phyloP scores from a whole-genome alignment of 2,888 invertebrate species.

The Torymus texanus region DNA sequence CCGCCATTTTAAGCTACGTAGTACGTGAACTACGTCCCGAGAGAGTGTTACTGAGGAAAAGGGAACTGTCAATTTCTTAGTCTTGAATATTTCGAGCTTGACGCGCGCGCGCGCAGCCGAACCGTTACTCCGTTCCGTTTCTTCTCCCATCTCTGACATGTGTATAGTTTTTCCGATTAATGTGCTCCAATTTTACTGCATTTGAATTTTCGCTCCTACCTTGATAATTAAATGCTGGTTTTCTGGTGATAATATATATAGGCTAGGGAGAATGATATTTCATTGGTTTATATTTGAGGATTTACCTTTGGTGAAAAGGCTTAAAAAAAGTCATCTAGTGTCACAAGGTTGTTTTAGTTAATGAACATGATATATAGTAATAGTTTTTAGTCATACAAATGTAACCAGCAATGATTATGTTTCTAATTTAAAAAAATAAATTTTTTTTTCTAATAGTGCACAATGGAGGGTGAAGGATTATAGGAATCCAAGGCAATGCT shows the following conservation, averaged over 20 bases:
- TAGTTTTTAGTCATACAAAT: background rate
- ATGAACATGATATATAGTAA: constrained; percentile 16
- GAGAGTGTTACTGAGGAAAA: constrained; percentile 32
- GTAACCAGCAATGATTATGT: background rate
- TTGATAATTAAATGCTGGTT: background rate
- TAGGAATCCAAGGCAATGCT: constrained; percentile 19
- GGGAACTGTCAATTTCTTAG: constrained; percentile 50
- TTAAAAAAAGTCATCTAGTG: background rate
- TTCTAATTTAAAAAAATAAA: constrained; percentile 7
- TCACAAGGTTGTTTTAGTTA: constrained; percentile 5
- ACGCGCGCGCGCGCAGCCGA: background rate
- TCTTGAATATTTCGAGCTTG: constrained; percentile 31
- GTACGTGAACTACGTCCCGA: constrained; percentile 47
- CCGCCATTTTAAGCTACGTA: constrained; percentile 55
- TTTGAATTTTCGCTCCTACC: background rate
- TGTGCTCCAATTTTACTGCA: background rate
- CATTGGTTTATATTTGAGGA: constrained; percentile 3
- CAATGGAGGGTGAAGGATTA: constrained; percentile 37
- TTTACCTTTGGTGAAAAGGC: background rate
- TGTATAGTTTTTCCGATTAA: background rate
- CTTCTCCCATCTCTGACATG: background rate
- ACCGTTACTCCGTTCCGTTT: background rate
- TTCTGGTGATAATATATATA: background rate
- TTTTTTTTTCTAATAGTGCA: constrained; percentile 43
- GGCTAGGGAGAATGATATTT: constrained; percentile 13